Conservation (phyloP, 2,888 invertebrate species). For the Lasioglossum calceatum region DNA sequence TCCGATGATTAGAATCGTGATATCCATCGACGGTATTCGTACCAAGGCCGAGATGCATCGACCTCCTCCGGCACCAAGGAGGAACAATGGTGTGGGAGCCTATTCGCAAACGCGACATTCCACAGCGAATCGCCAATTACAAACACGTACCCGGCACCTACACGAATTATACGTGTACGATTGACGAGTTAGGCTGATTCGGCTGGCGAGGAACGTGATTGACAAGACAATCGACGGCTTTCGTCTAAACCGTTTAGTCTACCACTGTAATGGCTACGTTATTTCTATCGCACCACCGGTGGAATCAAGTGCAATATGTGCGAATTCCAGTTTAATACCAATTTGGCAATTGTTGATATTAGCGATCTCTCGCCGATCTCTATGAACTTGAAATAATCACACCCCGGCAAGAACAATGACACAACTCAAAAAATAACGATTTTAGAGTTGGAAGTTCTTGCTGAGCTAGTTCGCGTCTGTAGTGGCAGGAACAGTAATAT, state of each 20-base stretch:
- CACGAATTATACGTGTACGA: conserved; percentile 44
- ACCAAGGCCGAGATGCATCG: conserved; percentile 39
- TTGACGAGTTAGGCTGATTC: conserved; percentile 36
- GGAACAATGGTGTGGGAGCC: conserved; percentile 58
- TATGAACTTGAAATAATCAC: too few species aligned
- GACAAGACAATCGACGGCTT: conserved; percentile 18
- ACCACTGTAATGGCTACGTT: too few species aligned
- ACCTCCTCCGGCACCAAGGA: conserved; percentile 21
- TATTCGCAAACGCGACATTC: conserved; percentile 42
- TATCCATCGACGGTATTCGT: conserved; percentile 23
- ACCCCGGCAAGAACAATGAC: too few species aligned
- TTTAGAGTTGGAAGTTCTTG: too few species aligned
- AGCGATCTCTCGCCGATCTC: too few species aligned
- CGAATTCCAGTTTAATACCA: not conserved
- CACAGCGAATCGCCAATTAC: conserved; percentile 41
- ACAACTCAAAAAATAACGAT: too few species aligned
- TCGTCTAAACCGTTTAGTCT: not conserved
- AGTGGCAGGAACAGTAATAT: too few species aligned
- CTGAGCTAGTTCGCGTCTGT: too few species aligned
- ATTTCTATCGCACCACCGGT: not conserved
- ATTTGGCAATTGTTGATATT: not conserved
- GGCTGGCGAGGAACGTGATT: conserved; percentile 47
- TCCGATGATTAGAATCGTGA: not conserved
- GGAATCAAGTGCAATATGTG: too few species aligned
- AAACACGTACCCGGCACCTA: conserved; percentile 51